These are phyloP conservation scores for Euspilapteryx auroguttella DNA, from an alignment of 2,888 invertebrate genomes.

Conservation along the genomic window DNA sequence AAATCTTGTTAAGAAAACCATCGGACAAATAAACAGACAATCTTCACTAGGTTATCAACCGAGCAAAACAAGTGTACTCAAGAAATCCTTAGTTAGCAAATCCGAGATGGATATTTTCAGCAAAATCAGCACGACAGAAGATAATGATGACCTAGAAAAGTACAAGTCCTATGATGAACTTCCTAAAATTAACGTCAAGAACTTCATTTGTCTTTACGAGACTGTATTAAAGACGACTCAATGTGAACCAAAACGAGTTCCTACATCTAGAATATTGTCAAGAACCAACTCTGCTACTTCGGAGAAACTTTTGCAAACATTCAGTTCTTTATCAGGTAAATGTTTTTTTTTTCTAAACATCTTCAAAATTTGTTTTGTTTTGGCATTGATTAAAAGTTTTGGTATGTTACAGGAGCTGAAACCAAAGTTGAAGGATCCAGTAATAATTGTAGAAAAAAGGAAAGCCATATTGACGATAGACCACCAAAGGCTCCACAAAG, in stretches of 20 bases:
- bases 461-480: too few species aligned
- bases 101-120: slow-evolving; percentile 54
- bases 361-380: neutral
- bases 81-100: slow-evolving; percentile 38
- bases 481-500: slow-evolving; percentile 1
- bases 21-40: too few species aligned
- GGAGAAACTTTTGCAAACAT: slow-evolving; percentile 14
- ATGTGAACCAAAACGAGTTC: slow-evolving; percentile 14
- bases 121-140: slow-evolving; percentile 18
- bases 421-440: too few species aligned
- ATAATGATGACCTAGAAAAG: slow-evolving; percentile 29
- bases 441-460: too few species aligned
- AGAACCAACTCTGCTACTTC: slow-evolving; percentile 19
- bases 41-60: too few species aligned
- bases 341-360: slow-evolving; percentile 9
- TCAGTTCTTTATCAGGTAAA: slow-evolving; percentile 19
- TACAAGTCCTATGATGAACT: slow-evolving; percentile 46
- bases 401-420: too few species aligned
- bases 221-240: slow-evolving; percentile 27
- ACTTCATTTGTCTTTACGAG: slow-evolving; percentile 43
- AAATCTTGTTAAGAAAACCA: too few species aligned
- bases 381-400: too few species aligned
- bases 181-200: slow-evolving; percentile 44
- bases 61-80: too few species aligned
- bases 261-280: slow-evolving; percentile 13